phyloP scores from a whole-genome alignment of 1,140 invertebrate species.

The Coenobita brevimanus region DNA sequence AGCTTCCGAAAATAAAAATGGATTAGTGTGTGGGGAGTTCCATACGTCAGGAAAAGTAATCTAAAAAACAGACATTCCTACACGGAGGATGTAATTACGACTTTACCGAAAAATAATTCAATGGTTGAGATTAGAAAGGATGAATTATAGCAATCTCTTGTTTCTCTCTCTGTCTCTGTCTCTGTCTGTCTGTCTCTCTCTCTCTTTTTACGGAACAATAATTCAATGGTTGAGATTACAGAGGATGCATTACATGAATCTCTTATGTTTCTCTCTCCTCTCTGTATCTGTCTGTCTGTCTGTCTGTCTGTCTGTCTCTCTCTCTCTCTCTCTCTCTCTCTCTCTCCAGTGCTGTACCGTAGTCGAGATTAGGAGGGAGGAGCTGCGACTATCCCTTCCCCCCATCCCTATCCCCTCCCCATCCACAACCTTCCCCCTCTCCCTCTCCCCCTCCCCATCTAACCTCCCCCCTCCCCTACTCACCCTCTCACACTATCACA shows the following conservation, averaged over 20 bases:
- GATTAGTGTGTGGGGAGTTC: too few species aligned
- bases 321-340: constrained; percentile 1
- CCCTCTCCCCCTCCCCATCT: not conserved
- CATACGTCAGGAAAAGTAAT: too few species aligned
- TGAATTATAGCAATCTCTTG: not conserved
- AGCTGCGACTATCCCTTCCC: not conserved
- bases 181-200: constrained; percentile 24
- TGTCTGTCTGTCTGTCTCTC: not conserved
- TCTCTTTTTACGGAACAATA: constrained; percentile 9
- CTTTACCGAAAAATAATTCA: too few species aligned
- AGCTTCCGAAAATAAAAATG: too few species aligned
- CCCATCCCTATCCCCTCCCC: not conserved
- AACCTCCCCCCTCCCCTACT: not conserved
- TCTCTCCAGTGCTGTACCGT: not conserved
- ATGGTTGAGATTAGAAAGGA: not conserved
- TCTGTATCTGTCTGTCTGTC: not conserved
- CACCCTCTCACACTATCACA: not conserved
- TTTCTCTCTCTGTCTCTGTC: constrained; percentile 21
- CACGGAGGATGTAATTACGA: too few species aligned
- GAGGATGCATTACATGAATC: not conserved
- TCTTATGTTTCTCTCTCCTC: not conserved
- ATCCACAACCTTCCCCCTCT: not conserved
- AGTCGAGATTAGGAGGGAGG: not conserved
- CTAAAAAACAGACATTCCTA: too few species aligned
- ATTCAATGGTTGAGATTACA: too few species aligned